Base-by-base conservation (phyloP, 2,888 invertebrate genomes). In the Nipponacmea schrenckii region DNA sequence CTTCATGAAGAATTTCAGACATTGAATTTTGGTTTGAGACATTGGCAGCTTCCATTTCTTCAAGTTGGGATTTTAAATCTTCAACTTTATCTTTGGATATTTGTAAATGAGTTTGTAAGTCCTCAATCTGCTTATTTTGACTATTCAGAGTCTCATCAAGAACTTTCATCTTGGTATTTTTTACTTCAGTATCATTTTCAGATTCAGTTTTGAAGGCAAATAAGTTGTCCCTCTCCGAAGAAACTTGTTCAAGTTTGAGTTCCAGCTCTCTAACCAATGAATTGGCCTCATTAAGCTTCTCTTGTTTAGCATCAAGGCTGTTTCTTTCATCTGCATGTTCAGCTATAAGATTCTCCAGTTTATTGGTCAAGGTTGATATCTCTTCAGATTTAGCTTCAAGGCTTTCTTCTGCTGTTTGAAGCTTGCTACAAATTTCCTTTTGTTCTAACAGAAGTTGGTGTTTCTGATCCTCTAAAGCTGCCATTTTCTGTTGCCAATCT, bases 1-100 rank as follows among this genome's bases (percentile, higher is more conserved):
- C 70, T 48, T 73, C 66, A 68, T 75, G 72, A 12, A 74, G 68
- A 3, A 71, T 70, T 50, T 76, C 75, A 46, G 68, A 56, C n/a
- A 69, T 68, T 20, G 20, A 45, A 17, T 74, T 71, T 27, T 64
- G 46, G 17, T 67, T 45, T 46, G 45, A 27, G 5, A 62, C 44
- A 15, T 65, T 64, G n/a, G n/a, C 2, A 26, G 73, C 70, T 31
- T 68, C 68, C 65, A 70, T 56, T 20, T 44, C 67, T 26, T 10
- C 39, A 24, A 77, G 62, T 17, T 76, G 71, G 64, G 65, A 48
- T 15, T 73, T 69, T n/a, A 76, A 62, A 4, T 74, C 71, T 17
- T 77, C 76, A 48, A 71, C 70, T 14, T 63, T 44, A 39, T 56
- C 71, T 26, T 74, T 67, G 12, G 73, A 67, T 10, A 66, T 70